Percentiles rank a stretch among this genome's conserved stretches.
These are phyloP conservation scores for Diarsia dahlii DNA, from an alignment of 2,888 invertebrate species.

Conservation along the genomic window DNA sequence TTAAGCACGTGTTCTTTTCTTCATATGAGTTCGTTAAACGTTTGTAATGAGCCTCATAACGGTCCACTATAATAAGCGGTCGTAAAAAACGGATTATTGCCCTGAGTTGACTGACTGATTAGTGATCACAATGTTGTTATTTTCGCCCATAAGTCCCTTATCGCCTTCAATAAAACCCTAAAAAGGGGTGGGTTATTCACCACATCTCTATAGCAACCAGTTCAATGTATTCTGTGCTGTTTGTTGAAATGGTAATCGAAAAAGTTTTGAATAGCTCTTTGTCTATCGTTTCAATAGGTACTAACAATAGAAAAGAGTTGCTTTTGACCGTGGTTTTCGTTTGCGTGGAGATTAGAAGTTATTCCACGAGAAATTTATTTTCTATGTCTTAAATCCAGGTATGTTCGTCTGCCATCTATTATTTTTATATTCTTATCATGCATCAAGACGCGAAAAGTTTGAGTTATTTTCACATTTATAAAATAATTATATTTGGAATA, in stretches of 20 bases:
- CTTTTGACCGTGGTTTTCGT: not conserved
- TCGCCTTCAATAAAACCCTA: slow-evolving; percentile 23
- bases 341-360: not conserved
- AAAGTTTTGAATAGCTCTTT: slow-evolving; percentile 22
- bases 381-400: not conserved
- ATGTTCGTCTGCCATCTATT: not conserved
- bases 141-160: slow-evolving; percentile 25
- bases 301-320: slow-evolving; percentile 11
- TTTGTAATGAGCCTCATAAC: too few relatives aligned
- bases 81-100: slow-evolving; percentile 32
- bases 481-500: not conserved
- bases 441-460: not conserved
- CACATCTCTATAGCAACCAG: slow-evolving; percentile 12
- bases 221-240: slow-evolving; percentile 14
- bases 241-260: slow-evolving; percentile 31
- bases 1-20: too few relatives aligned
- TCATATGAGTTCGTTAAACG: too few relatives aligned
- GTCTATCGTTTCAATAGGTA: slow-evolving; percentile 16
- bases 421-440: not conserved
- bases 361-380: not conserved
- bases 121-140: slow-evolving; percentile 44
- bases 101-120: slow-evolving; percentile 45
- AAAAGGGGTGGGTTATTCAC: slow-evolving; percentile 6
- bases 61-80: slow-evolving; percentile 20
- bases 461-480: not conserved